These are phyloP conservation scores for Nomada fucata DNA, from an alignment of 2,888 invertebrate genomes.

Conservation along the genomic window DNA sequence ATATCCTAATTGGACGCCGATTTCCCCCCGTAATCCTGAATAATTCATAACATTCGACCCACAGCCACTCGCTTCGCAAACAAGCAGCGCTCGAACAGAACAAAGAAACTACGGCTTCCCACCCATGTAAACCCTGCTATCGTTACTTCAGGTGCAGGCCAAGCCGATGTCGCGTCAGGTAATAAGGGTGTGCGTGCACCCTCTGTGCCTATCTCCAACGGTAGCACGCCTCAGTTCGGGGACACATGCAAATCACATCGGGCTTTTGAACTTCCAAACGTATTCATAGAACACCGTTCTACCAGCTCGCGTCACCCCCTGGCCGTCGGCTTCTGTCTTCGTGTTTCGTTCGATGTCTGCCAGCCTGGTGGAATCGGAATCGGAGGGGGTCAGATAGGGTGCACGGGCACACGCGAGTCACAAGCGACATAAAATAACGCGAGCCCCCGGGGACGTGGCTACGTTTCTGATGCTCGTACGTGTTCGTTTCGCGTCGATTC, in stretches of 20 bases:
- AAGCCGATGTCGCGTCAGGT: not conserved
- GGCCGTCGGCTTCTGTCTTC: conserved; percentile 50
- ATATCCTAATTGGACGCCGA: not conserved
- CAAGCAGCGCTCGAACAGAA: not conserved
- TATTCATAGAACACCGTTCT: conserved; percentile 74
- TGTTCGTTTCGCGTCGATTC: conserved; percentile 54
- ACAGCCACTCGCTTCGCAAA: not conserved
- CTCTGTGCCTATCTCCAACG: conserved; percentile 1
- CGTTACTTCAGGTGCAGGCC: conserved; percentile 8
- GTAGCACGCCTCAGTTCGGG: conserved; percentile 42
- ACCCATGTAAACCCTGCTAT: not conserved
- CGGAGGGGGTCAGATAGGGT: not conserved
- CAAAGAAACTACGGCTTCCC: conserved; percentile 2
- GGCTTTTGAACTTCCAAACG: conserved; percentile 76
- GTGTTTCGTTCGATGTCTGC: conserved; percentile 61
- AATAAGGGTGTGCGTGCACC: not conserved
- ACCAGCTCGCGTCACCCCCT: conserved; percentile 39
- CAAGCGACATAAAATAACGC: conserved; percentile 74
- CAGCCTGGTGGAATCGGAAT: conserved; percentile 18
- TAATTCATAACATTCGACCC: not conserved
- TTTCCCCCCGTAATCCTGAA: not conserved
- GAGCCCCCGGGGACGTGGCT: conserved; percentile 64
- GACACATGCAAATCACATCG: conserved; percentile 74
- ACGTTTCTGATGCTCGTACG: conserved; percentile 45
- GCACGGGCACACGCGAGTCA: conserved; percentile 56